These are phyloP conservation scores for Apamea anceps DNA, from an alignment of 2,888 invertebrate genomes.

Conservation along the genomic window DNA sequence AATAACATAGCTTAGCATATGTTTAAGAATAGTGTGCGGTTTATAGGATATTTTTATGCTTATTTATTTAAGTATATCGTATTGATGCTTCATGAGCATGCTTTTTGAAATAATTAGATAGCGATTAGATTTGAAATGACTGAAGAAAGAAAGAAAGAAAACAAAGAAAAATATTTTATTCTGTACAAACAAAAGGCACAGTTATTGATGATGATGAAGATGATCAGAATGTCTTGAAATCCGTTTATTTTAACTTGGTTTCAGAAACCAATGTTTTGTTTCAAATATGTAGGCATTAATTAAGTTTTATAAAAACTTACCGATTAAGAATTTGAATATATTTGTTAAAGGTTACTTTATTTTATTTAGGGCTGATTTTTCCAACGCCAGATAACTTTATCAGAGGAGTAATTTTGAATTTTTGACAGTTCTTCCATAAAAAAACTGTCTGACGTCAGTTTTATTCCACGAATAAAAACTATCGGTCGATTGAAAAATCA, in stretches of 20 bases:
- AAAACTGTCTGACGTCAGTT: too few species aligned
- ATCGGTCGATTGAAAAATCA: too few species aligned
- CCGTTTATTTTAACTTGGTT: not conserved
- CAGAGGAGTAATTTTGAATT: too few species aligned
- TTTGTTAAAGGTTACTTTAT: too few species aligned
- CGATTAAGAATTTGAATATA: not conserved
- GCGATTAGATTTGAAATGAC: not conserved
- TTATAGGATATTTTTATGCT: constrained; percentile 13
- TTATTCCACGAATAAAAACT: too few species aligned
- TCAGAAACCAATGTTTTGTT: not conserved
- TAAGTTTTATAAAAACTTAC: not conserved
- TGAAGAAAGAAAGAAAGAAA: too few species aligned
- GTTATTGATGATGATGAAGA: too few species aligned
- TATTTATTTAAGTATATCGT: constrained; percentile 14
- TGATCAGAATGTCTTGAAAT: not conserved
- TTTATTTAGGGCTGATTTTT: too few species aligned
- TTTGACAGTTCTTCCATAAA: too few species aligned
- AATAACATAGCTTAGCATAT: constrained; percentile 24
- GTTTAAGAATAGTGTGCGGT: constrained; percentile 26
- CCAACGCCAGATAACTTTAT: too few species aligned
- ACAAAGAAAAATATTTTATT: too few species aligned
- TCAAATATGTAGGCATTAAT: not conserved
- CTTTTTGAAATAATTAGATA: constrained; percentile 14
- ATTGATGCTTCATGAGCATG: constrained; percentile 32
- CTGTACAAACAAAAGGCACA: too few species aligned